Conservation (phyloP, 2,797 vertebrate species). For the Scarus forsteni region DNA sequence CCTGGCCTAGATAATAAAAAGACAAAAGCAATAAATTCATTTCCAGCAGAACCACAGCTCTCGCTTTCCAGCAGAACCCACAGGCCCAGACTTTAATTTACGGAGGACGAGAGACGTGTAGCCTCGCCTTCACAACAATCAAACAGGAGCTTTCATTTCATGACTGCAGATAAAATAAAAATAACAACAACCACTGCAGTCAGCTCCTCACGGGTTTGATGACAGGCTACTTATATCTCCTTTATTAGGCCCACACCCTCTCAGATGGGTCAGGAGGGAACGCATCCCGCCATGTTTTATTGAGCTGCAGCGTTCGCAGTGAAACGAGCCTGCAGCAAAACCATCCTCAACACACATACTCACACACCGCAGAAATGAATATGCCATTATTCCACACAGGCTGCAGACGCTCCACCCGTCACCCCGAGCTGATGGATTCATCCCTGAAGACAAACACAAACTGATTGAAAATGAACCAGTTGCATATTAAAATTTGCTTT, state of each 20-base stretch:
- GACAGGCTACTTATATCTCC: constrained; percentile 69
- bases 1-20: constrained; percentile 52
- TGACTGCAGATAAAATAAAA: constrained; percentile 51
- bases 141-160: constrained; percentile 64
- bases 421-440: constrained; percentile 51
- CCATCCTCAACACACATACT: constrained; percentile 18
- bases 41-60: constrained; percentile 10
- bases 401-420: constrained; percentile 25
- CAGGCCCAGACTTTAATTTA: constrained; percentile 50
- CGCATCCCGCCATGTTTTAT: constrained; percentile 58
- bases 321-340: constrained; percentile 29
- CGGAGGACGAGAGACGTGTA: constrained; percentile 42
- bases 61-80: constrained; percentile 40
- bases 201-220: constrained; percentile 55
- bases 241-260: constrained; percentile 66
- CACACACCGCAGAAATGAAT: constrained; percentile 31
- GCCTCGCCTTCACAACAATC: constrained; percentile 33
- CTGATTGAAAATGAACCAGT: constrained; percentile 41
- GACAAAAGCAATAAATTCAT: constrained; percentile 46
- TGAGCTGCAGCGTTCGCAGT: constrained; percentile 35
- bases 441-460: constrained; percentile 41
- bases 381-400: constrained; percentile 35
- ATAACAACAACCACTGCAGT: constrained; percentile 47
- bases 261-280: constrained; percentile 55
- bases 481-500: constrained; percentile 41